Evolutionary conservation across 2,113 vertebrate genomes (phyloP).

Genomic region (Heterocephalus glaber): DNA sequence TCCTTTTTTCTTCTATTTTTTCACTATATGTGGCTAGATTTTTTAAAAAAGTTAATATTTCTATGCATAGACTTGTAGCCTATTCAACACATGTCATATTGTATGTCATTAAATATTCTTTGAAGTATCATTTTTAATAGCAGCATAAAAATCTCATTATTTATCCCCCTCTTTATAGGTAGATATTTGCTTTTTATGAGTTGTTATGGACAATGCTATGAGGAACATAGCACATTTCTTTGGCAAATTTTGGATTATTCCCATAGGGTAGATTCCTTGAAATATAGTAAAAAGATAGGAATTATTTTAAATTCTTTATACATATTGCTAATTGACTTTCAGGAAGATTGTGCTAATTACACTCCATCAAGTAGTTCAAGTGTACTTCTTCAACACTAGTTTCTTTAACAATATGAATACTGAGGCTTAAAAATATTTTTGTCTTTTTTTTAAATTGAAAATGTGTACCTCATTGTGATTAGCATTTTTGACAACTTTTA

Average conservation of each 20-base stretch:
- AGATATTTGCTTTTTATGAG: constrained; percentile 73
- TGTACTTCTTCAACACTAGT: background rate
- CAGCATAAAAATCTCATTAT: constrained; percentile 74
- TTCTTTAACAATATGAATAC: constrained; percentile 28
- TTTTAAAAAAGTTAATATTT: constrained; percentile 60
- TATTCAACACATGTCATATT: constrained; percentile 53
- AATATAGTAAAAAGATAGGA: constrained; percentile 35
- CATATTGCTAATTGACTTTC: constrained; percentile 61
- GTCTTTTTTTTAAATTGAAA: background rate
- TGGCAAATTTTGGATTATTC: constrained; percentile 51
- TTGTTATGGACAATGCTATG: constrained; percentile 49
- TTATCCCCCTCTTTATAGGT: constrained; percentile 66
- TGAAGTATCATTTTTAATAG: constrained; percentile 68
- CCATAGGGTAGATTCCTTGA: constrained; percentile 39
- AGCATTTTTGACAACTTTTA: background rate
- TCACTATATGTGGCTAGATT: background rate
- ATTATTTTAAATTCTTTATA: constrained; percentile 50
- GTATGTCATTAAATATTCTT: constrained; percentile 56
- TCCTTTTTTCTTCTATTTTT: background rate
- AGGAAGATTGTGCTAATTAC: constrained; percentile 63
- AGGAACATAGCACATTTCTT: constrained; percentile 45
- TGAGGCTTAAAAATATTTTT: constrained; percentile 30
- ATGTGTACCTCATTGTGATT: background rate
- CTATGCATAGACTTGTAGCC: constrained; percentile 38
- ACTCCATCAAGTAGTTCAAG: constrained; percentile 22